A percentile compares a stretch with the other conserved stretches of the same genome.
phyloP scores from a whole-genome alignment of 2,888 invertebrate species.

The Ophion costatus region DNA sequence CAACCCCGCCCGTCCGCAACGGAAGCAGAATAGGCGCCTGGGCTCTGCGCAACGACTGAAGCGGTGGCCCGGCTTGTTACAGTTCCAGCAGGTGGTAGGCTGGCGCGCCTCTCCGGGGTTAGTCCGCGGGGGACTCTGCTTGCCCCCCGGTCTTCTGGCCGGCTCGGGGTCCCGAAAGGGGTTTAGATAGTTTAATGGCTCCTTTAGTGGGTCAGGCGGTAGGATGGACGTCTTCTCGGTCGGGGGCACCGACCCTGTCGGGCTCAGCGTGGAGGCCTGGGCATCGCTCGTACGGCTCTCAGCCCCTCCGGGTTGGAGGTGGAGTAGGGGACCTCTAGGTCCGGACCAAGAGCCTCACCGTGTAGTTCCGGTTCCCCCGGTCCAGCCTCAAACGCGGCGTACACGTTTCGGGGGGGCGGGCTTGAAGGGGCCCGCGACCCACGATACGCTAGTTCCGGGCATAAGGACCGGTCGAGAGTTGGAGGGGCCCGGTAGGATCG shows the following conservation, averaged over 20 bases:
- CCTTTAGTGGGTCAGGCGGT: background rate
- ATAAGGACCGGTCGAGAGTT: background rate
- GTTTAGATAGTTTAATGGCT: background rate
- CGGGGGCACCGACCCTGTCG: too few relatives aligned
- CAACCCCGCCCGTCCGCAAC: background rate
- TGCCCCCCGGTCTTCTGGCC: background rate
- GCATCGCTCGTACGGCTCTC: background rate
- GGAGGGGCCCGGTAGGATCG: constrained; percentile 3
- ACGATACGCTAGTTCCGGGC: background rate
- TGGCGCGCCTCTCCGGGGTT: background rate
- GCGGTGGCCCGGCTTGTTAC: background rate
- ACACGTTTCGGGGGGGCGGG: background rate
- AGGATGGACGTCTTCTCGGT: background rate
- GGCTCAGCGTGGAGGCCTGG: background rate
- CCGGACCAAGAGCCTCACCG: too few relatives aligned
- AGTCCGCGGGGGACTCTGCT: background rate
- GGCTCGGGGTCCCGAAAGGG: background rate
- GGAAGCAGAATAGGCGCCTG: background rate
- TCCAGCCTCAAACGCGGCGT: background rate
- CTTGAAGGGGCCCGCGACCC: background rate
- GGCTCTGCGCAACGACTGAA: background rate
- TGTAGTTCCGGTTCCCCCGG: fast-evolving
- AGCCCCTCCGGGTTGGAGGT: too few relatives aligned
- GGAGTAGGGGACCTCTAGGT: too few relatives aligned
- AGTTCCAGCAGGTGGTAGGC: background rate